These are phyloP conservation scores for Nasonia longicornis DNA, from an alignment of 1,140 invertebrate species.

Conservation along the genomic window DNA sequence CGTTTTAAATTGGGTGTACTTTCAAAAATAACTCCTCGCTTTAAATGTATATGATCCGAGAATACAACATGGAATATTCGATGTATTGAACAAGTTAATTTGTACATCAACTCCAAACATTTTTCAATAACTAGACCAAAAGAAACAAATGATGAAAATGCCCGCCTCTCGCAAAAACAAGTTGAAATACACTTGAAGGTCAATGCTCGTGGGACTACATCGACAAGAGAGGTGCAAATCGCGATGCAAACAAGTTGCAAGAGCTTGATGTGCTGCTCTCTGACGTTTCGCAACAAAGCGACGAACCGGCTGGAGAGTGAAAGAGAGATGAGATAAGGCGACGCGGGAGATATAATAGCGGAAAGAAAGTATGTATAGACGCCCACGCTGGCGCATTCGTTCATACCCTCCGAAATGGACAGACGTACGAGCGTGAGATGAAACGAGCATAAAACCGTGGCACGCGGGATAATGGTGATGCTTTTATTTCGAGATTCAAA, in stretches of 20 bases:
- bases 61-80: too few relatives aligned
- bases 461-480: not conserved
- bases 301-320: conserved; percentile 33
- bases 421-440: conserved; percentile 6
- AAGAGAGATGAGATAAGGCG: conserved; percentile 38
- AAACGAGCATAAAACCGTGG: conserved; percentile 10
- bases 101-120: too few relatives aligned
- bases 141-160: not conserved
- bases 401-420: not conserved
- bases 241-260: conserved; percentile 54
- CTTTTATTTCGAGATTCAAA: not conserved
- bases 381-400: not conserved
- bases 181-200: conserved; percentile 20
- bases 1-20: too few relatives aligned
- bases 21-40: too few relatives aligned
- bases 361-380: conserved; percentile 20
- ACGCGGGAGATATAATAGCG: not conserved
- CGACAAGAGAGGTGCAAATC: conserved; percentile 56
- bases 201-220: conserved; percentile 18
- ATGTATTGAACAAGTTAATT: too few relatives aligned
- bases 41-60: too few relatives aligned
- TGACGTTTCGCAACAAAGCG: conserved; percentile 52
- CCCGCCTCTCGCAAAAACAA: not conserved
- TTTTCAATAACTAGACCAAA: too few relatives aligned
- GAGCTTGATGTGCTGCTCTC: conserved; percentile 5